Percentiles rank a stretch among this genome's conserved stretches.
Evolutionary conservation across 2,113 vertebrate genomes (phyloP).

Genomic region (Paramormyrops kingsleyae): DNA sequence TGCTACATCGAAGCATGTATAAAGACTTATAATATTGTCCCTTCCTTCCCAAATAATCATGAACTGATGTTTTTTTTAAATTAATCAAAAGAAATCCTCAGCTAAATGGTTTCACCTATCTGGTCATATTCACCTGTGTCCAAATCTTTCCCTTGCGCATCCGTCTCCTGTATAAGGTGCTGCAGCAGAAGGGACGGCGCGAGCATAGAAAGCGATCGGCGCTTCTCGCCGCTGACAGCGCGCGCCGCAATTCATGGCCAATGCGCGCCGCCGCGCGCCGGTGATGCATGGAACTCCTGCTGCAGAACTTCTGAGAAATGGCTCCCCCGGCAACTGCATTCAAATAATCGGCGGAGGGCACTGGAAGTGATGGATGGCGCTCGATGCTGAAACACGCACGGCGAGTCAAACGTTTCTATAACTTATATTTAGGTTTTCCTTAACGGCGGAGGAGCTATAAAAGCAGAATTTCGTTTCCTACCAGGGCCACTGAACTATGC

Average conservation of each 20-base stretch:
- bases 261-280: neutral
- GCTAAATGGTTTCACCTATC: neutral
- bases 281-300: neutral
- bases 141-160: neutral
- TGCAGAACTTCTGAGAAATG: neutral
- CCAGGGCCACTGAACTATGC: neutral
- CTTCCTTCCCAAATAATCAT: neutral
- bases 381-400: neutral
- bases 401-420: neutral
- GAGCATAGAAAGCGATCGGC: neutral
- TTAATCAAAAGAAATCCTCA: neutral
- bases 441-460: neutral
- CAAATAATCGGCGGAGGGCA: neutral
- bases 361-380: neutral
- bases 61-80: neutral
- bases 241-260: neutral
- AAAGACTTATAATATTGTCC: neutral
- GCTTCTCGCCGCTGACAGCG: neutral
- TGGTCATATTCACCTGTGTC: neutral
- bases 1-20: neutral
- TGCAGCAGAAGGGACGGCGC: neutral
- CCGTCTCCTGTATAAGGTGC: neutral
- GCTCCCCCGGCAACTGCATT: neutral
- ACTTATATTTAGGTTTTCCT: neutral
- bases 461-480: neutral